phyloP scores from a whole-genome alignment of 2,888 invertebrate species.

The Julus scanicus region DNA sequence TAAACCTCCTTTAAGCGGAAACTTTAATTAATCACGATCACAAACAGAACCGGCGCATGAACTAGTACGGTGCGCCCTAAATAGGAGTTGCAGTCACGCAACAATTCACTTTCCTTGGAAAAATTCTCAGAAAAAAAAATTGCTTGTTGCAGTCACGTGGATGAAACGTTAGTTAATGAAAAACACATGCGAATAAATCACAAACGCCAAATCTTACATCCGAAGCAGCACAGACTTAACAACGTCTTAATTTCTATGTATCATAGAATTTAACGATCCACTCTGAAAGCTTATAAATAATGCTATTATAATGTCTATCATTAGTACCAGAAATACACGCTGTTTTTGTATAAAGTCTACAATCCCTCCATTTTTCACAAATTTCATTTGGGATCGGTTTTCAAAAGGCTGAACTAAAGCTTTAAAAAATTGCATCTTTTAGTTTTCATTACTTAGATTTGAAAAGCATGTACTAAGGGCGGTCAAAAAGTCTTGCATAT shows the following conservation, averaged over 20 bases:
- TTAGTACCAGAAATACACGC: not conserved
- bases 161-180: not conserved
- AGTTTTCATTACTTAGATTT: too few relatives aligned
- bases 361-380: too few relatives aligned
- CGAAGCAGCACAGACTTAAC: not conserved
- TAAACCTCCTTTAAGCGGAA: slow-evolving; percentile 3
- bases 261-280: not conserved
- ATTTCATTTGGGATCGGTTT: too few relatives aligned
- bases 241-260: not conserved
- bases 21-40: slow-evolving; percentile 35
- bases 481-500: too few relatives aligned
- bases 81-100: slow-evolving; percentile 12
- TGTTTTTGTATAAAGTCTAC: not conserved
- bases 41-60: not conserved
- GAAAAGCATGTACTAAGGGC: too few relatives aligned
- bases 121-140: not conserved
- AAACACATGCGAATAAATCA: not conserved
- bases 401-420: too few relatives aligned
- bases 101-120: not conserved
- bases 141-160: not conserved
- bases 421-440: too few relatives aligned
- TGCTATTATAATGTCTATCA: not conserved
- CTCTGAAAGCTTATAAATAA: not conserved
- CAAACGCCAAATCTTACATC: not conserved
- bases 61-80: not conserved